Percentiles rank a stretch among this genome's conserved stretches.
These are phyloP conservation scores for Pseudachorutes palmiensis DNA, from an alignment of 1,140 invertebrate genomes.

Conservation along the genomic window DNA sequence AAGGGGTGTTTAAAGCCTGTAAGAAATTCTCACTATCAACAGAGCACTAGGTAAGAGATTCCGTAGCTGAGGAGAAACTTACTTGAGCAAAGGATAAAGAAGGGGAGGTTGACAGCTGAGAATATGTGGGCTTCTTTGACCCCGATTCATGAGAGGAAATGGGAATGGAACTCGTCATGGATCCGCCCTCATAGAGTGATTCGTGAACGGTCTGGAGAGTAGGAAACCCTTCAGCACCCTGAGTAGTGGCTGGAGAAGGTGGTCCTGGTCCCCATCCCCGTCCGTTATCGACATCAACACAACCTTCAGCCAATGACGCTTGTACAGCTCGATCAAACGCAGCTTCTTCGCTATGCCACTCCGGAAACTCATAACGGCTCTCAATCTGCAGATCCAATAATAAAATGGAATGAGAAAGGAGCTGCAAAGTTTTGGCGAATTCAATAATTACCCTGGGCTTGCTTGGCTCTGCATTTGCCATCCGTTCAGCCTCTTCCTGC, in stretches of 20 bases:
- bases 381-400: slow-evolving; percentile 15
- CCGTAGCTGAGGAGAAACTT: no score
- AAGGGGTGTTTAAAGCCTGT: not conserved
- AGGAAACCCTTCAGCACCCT: no score
- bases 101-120: slow-evolving; percentile 1
- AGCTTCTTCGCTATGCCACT: slow-evolving; percentile 1
- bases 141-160: no score
- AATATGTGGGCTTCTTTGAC: no score
- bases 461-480: not conserved
- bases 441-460: slow-evolving; percentile 11
- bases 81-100: slow-evolving; percentile 32
- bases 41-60: no score
- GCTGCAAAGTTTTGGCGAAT: not conserved
- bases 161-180: no score
- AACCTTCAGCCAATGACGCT: not conserved
- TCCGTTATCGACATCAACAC: not conserved
- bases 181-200: no score
- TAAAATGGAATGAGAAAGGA: not conserved
- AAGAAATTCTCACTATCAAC: no score
- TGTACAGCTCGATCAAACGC: slow-evolving; percentile 8
- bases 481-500: slow-evolving; percentile 24
- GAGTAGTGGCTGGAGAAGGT: not conserved
- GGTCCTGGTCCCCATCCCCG: not conserved
- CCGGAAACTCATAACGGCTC: slow-evolving; percentile 15
- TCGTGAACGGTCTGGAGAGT: no score